phyloP scores from a whole-genome alignment of 2,113 vertebrate species.

The Platichthys flesus region DNA sequence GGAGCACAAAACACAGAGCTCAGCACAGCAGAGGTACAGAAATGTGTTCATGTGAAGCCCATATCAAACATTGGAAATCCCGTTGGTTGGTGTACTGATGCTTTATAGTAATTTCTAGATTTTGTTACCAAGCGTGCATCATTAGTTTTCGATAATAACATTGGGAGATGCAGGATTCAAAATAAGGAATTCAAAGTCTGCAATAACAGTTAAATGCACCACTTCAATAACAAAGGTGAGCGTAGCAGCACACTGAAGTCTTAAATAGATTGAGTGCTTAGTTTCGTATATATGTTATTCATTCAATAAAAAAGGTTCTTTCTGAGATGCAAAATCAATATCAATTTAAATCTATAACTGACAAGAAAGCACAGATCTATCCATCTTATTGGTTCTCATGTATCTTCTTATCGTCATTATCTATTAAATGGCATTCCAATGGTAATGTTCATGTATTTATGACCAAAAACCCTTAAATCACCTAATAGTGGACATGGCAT shows the following conservation, averaged over 20 bases:
- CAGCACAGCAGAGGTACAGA: neutral
- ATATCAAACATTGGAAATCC: neutral
- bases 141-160: neutral
- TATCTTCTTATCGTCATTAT: neutral
- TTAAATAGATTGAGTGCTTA: neutral
- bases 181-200: neutral
- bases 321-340: neutral
- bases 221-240: neutral
- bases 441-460: no score
- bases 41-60: no score
- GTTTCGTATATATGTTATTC: neutral
- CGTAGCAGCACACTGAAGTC: neutral
- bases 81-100: neutral
- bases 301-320: neutral
- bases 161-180: neutral
- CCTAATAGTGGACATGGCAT: no score
- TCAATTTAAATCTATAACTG: neutral
- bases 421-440: neutral
- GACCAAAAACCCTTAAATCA: neutral
- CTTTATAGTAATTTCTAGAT: neutral
- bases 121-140: neutral
- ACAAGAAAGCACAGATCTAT: neutral
- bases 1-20: neutral
- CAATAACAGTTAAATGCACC: no score
- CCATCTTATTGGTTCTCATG: neutral